Evolutionary conservation across 2,888 invertebrate species (phyloP).

Genomic region (Drosophila mimica): DNA sequence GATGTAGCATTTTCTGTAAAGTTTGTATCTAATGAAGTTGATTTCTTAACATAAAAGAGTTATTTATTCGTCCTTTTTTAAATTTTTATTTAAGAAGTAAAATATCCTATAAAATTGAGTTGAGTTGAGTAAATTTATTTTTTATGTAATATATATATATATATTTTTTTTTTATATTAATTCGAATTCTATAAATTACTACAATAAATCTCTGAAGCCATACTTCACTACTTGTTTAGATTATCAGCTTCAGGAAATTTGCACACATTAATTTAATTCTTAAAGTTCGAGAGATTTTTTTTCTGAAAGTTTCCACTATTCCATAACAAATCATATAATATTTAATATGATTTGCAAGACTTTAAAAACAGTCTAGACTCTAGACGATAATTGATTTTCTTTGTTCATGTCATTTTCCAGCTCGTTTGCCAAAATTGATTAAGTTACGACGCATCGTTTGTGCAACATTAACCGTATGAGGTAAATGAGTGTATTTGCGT

Average conservation of each 20-base stretch:
- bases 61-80: too few relatives aligned
- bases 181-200: background rate
- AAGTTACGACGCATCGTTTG: constrained; percentile 15
- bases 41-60: background rate
- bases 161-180: background rate
- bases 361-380: background rate
- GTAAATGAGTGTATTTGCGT: constrained; percentile 12
- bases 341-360: background rate
- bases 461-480: constrained; percentile 39
- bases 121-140: too few relatives aligned
- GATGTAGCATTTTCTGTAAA: background rate
- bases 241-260: background rate
- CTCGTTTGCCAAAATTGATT: constrained; percentile 8
- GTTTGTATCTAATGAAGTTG: background rate
- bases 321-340: background rate
- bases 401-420: constrained; percentile 1
- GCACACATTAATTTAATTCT: background rate
- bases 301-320: background rate
- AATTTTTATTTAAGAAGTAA: background rate
- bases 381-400: constrained; percentile 24
- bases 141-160: too few relatives aligned
- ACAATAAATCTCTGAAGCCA: background rate
- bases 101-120: background rate
- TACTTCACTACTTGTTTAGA: background rate
- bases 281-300: background rate